A percentile compares a stretch with the other conserved stretches of the same genome.
These are phyloP conservation scores for Tangara arthus DNA, from an alignment of 2,797 vertebrate genomes.

Conservation along the genomic window DNA sequence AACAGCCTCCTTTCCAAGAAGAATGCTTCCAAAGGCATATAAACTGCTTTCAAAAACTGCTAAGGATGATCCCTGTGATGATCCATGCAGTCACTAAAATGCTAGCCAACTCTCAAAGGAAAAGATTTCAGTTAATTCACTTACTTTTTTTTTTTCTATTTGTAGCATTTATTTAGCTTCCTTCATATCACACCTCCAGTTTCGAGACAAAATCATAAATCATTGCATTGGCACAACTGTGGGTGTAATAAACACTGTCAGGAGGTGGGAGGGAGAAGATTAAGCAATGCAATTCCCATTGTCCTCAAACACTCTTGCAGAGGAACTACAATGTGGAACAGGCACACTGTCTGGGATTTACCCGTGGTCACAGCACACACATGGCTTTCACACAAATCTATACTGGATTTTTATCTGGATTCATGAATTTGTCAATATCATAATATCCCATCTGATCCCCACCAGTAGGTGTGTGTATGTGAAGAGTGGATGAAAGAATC, in stretches of 20 bases:
- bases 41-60: neutral
- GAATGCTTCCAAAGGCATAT: neutral
- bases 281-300: neutral
- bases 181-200: slow-evolving; percentile 29
- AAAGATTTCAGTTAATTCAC: neutral
- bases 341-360: neutral
- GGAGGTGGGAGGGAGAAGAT: slow-evolving; percentile 9
- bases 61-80: neutral
- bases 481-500: neutral
- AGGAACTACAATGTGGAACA: neutral
- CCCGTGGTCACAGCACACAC: neutral
- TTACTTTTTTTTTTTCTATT: neutral
- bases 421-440: neutral
- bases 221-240: neutral
- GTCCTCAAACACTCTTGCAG: neutral
- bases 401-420: neutral
- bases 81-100: neutral
- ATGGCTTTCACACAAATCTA: neutral
- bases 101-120: neutral
- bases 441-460: neutral
- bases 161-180: slow-evolving; percentile 6
- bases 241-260: slow-evolving; percentile 40
- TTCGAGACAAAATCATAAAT: slow-evolving; percentile 21
- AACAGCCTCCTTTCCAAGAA: neutral
- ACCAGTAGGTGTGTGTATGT: neutral